These are phyloP conservation scores for Sebastes trivittatus DNA, from an alignment of 2,797 vertebrate genomes.

Conservation along the genomic window DNA sequence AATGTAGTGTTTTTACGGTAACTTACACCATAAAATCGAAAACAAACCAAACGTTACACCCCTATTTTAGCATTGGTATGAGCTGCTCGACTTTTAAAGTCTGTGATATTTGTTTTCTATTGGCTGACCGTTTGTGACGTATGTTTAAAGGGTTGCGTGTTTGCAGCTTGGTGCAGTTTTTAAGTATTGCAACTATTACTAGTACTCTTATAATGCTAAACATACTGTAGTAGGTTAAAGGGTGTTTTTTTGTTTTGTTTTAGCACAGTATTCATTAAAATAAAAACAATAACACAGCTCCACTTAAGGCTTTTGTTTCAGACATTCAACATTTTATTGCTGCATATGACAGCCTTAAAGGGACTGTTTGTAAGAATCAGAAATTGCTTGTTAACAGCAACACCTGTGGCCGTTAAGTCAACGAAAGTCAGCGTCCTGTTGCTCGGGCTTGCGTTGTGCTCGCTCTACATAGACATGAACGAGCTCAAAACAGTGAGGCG, in stretches of 20 bases:
- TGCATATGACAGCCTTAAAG: background rate
- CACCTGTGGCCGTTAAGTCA: no score
- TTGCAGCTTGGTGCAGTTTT: background rate
- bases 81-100: conserved; percentile 70
- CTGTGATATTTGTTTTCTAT: conserved; percentile 34
- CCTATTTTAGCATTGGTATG: conserved; percentile 53
- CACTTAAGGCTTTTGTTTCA: background rate
- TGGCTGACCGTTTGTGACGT: conserved; percentile 43
- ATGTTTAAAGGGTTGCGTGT: conserved; percentile 4
- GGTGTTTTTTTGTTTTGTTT: background rate
- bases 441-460: no score
- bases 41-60: fast-evolving
- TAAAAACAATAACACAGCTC: background rate
- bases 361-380: no score
- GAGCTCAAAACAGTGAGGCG: no score
- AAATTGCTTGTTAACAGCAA: no score
- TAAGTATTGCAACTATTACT: background rate
- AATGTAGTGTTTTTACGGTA: background rate
- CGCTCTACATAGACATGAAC: no score
- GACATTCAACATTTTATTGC: background rate
- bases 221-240: background rate
- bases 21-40: background rate
- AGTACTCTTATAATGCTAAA: background rate
- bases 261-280: background rate
- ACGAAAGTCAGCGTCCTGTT: no score